Percentiles rank a stretch among this genome's conserved stretches.
Conservation (phyloP, 2,888 invertebrate species). For the Cylloceria caligata region DNA sequence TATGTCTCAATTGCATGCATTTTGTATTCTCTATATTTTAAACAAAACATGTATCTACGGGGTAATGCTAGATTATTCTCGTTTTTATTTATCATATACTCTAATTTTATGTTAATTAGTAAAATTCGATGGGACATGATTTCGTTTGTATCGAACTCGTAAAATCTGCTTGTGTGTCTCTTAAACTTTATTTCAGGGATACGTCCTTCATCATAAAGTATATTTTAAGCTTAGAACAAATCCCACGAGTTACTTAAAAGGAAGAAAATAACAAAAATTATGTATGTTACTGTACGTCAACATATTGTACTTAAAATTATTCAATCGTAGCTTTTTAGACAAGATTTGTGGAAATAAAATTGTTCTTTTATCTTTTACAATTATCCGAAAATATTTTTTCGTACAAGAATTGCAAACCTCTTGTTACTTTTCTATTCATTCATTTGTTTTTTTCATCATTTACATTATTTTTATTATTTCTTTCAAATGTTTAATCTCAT, state of each 20-base stretch:
- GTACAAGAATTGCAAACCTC: background rate
- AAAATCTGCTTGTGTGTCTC: background rate
- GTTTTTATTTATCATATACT: no score
- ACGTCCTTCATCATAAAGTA: no score
- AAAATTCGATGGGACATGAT: conserved; percentile 2
- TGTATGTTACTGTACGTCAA: conserved; percentile 12
- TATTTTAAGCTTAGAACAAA: no score
- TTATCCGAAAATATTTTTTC: background rate
- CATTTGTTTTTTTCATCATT: no score
- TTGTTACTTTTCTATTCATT: background rate
- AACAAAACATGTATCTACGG: no score
- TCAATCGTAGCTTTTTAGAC: conserved; percentile 1
- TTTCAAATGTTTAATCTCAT: background rate
- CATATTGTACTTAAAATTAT: conserved; percentile 52
- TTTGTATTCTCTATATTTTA: no score
- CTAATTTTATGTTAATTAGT: conserved; percentile 40
- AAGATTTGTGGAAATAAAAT: conserved; percentile 16
- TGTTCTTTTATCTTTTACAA: background rate
- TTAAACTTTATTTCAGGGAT: conserved; percentile 46
- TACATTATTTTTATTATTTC: background rate
- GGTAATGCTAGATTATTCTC: no score
- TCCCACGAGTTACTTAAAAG: conserved; percentile 33
- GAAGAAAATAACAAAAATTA: no score
- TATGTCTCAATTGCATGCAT: no score
- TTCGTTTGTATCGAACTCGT: background rate